Percentiles rank a stretch among this genome's conserved stretches.
These are phyloP conservation scores for Xenops minutus DNA, from an alignment of 2,797 vertebrate species.

Conservation along the genomic window DNA sequence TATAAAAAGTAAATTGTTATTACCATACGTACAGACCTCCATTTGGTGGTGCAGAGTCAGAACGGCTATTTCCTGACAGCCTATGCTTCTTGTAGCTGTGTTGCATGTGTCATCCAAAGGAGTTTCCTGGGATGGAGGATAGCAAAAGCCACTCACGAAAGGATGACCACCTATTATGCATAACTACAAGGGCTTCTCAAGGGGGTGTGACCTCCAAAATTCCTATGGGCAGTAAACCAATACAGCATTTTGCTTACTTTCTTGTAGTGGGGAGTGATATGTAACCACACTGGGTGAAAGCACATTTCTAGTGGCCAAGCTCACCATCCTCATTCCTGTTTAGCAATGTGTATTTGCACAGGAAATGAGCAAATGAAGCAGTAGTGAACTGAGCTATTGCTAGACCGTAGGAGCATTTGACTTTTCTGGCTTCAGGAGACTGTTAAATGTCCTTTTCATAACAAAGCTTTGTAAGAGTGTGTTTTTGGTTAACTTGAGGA, in stretches of 20 bases:
- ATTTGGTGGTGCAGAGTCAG: background rate
- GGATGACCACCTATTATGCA: background rate
- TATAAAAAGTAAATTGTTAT: constrained; percentile 66
- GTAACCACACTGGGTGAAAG: background rate
- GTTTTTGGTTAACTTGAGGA: background rate
- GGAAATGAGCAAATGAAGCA: background rate
- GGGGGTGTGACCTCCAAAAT: background rate
- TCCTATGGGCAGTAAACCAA: background rate
- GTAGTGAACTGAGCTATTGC: background rate
- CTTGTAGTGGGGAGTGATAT: background rate
- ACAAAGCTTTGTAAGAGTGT: background rate
- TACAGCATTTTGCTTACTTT: background rate
- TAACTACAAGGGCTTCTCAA: background rate
- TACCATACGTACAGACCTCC: constrained; percentile 26
- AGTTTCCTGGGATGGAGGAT: background rate
- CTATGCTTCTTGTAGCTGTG: background rate
- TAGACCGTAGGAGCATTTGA: background rate
- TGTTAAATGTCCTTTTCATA: background rate
- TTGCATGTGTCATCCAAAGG: background rate
- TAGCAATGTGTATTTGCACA: rapidly evolving
- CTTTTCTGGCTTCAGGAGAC: background rate
- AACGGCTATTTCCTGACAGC: background rate
- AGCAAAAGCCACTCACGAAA: background rate
- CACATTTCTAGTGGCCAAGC: background rate
- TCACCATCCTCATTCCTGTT: background rate